phyloP scores from a whole-genome alignment of 2,888 invertebrate genomes.

The Neoascia interrupta region DNA sequence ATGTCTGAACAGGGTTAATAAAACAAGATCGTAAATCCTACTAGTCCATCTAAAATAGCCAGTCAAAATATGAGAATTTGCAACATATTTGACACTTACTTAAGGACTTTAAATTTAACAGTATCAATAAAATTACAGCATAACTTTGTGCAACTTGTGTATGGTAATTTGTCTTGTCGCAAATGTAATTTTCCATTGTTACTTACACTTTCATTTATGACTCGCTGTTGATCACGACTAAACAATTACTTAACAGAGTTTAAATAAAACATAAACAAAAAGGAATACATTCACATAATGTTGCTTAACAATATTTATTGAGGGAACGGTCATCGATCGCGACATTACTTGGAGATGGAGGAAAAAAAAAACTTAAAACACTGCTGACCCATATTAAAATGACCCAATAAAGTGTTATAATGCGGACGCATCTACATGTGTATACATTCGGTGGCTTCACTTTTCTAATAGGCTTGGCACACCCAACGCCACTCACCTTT shows the following conservation, averaged over 20 bases:
- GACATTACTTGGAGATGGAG: too few relatives aligned
- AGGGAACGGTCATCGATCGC: conserved; percentile 26
- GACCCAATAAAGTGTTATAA: conserved; percentile 14
- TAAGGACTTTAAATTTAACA: too few relatives aligned
- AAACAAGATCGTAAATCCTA: too few relatives aligned
- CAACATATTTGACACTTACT: too few relatives aligned
- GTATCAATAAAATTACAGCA: too few relatives aligned
- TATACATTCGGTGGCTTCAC: conserved; percentile 15
- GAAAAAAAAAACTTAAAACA: not conserved
- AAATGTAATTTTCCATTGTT: conserved; percentile 40
- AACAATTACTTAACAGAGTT: conserved; percentile 22
- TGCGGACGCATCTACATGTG: not conserved
- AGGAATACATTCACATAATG: not conserved
- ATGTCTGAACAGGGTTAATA: too few relatives aligned
- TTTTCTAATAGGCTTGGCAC: conserved; percentile 20
- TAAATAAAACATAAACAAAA: not conserved
- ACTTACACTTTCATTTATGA: conserved; percentile 50
- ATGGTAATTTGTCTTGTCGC: too few relatives aligned
- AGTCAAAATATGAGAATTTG: too few relatives aligned
- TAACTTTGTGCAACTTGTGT: too few relatives aligned
- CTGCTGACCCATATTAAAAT: conserved; percentile 18
- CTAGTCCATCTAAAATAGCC: too few relatives aligned
- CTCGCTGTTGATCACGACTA: conserved; percentile 16
- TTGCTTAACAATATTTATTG: conserved; percentile 27
- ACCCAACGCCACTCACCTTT: too few relatives aligned